Conservation (phyloP, 2,888 invertebrate genomes). For the Gymnoscelis rufifasciata region DNA sequence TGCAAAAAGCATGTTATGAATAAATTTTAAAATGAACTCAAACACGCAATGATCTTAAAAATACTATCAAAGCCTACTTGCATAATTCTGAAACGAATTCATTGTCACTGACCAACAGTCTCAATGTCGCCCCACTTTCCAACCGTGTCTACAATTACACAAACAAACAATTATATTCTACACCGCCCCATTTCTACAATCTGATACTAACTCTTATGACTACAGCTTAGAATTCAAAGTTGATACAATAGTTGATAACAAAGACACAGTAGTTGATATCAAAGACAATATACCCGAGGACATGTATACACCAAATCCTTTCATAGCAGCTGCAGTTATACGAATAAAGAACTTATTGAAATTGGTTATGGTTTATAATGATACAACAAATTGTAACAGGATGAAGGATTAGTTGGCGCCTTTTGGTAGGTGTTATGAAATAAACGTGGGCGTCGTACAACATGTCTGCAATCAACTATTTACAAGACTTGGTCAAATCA, state of each 20-base stretch:
- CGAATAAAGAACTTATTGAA: conserved; percentile 19
- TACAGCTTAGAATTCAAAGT: conserved; percentile 40
- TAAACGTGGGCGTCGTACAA: conserved; percentile 44
- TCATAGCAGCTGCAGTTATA: conserved; percentile 29
- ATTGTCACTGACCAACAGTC: conserved; percentile 70
- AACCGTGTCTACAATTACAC: conserved; percentile 57
- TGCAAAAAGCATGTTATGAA: too few species aligned
- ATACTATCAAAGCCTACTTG: conserved; percentile 31
- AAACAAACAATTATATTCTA: conserved; percentile 62
- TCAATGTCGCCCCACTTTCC: conserved; percentile 77
- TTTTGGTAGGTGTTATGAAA: conserved; percentile 49
- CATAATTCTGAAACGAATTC: conserved; percentile 66
- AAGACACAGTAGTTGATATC: conserved; percentile 25
- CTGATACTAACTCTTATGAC: conserved; percentile 21
- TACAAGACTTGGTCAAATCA: too few species aligned
- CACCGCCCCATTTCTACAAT: conserved; percentile 7
- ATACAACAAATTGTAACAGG: conserved; percentile 34
- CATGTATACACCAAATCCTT: conserved; percentile 36
- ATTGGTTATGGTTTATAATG: conserved; percentile 31
- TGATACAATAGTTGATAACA: conserved; percentile 15
- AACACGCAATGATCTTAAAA: conserved; percentile 1
- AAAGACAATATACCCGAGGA: conserved; percentile 57
- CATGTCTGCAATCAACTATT: conserved; percentile 38
- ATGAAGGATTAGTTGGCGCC: conserved; percentile 44
- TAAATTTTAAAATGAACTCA: too few species aligned